Conservation (phyloP, 2,888 invertebrate genomes). For the Luperina nickerlii region DNA sequence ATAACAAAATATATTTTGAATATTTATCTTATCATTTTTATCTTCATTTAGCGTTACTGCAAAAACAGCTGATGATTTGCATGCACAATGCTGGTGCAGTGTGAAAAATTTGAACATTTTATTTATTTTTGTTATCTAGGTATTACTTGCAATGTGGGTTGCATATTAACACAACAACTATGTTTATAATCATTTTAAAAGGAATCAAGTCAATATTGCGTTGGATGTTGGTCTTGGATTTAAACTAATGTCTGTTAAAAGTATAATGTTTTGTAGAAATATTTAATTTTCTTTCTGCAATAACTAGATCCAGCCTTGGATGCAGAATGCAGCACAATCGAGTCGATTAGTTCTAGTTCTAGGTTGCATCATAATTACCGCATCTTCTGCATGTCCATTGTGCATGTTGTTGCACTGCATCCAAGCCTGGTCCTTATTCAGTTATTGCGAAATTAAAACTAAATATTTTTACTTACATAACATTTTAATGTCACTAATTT, state of each 20-base stretch:
- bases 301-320: too few species aligned
- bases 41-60: not conserved
- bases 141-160: not conserved
- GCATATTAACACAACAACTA: not conserved
- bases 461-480: not conserved
- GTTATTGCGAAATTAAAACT: not conserved
- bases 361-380: too few species aligned
- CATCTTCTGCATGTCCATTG: too few species aligned
- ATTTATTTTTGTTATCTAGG: conserved; percentile 2
- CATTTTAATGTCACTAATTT: not conserved
- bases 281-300: too few species aligned
- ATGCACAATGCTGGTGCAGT: conserved; percentile 4
- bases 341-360: too few species aligned
- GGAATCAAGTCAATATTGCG: not conserved
- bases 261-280: too few species aligned
- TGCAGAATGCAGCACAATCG: too few species aligned
- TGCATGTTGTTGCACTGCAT: not conserved
- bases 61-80: conserved; percentile 4
- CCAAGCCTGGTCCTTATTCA: too few species aligned
- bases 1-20: not conserved
- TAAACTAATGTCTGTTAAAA: too few species aligned
- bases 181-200: not conserved
- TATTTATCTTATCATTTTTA: conserved; percentile 19
- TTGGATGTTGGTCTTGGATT: too few species aligned
- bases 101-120: not conserved